Evolutionary conservation across 2,113 vertebrate genomes (phyloP), one percentile per base, ranked within the genome.

Genomic region (Siniperca knerii): DNA sequence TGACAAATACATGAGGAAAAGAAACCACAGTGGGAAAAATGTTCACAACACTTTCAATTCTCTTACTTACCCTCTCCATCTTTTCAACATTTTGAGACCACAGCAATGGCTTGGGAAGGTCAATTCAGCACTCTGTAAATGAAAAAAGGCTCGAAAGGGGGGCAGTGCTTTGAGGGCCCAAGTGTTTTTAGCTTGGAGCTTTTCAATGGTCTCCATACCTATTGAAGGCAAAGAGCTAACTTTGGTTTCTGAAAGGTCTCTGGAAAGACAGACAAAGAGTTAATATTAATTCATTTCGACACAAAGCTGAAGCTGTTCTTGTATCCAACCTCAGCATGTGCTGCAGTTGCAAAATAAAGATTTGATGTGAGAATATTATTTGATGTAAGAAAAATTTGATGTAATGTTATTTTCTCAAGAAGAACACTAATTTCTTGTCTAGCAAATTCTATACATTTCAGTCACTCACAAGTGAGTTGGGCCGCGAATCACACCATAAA

Each of bases 71-170:
- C 97, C 96, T 23, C 93, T 96, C 83, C 4, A 95, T 90, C 97
- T 97, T 88, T 97, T 97, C 94, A 97, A 94, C 87, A 95, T 97
- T 84, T 96, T 97, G 76, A 98, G 96, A 62, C 97, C 97, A 68
- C 97, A 98, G 83, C 97, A 98, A 83, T 98, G 97, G 90, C 97
- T 98, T 5, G 97, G 96, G 77, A 97, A 98, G 23, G 97, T 98
- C 83, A 98, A 88, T 37, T 97, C 95, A 64, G 97, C 97, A 33
- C 91, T 85, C 52, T 94, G 96, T 81, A 98, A 94, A 75, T 97
- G 96, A 79, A 94, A 93, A 90, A 98, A 97, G 84, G 94, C 87
- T 85, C 95, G 93, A 5, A 97, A 90, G 48, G 97, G 94, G 23
- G 97, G 97, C 20, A 97, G 91, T 67, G 95, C 97, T 95, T 97